Conservation (phyloP, 2,797 vertebrate genomes). For the Pogonophryne albipinna region DNA sequence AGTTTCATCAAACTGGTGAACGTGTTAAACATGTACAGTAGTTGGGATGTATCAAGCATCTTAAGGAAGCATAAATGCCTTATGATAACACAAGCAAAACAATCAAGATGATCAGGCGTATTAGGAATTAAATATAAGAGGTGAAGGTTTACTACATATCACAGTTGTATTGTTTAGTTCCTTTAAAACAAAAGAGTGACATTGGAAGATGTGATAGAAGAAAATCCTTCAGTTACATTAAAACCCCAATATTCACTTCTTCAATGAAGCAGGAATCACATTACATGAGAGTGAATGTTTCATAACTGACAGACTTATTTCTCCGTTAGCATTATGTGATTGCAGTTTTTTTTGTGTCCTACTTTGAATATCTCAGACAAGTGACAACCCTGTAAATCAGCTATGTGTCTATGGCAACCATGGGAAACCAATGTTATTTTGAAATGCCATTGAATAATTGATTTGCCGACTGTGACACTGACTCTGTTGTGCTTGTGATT, state of each 20-base stretch:
- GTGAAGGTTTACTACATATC: background rate
- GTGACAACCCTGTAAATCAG: slow-evolving; percentile 73
- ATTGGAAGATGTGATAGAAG: background rate
- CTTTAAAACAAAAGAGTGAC: slow-evolving; percentile 12
- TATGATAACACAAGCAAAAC: no score
- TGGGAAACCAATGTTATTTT: slow-evolving; percentile 71
- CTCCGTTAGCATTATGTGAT: slow-evolving; percentile 28
- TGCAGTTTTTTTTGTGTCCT: slow-evolving; percentile 55
- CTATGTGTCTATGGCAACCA: slow-evolving; percentile 80
- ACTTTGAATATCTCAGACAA: slow-evolving; percentile 72
- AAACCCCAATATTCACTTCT: slow-evolving; percentile 3
- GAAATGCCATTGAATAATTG: slow-evolving; percentile 81
- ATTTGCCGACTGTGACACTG: slow-evolving; percentile 74
- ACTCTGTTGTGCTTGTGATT: slow-evolving; percentile 62
- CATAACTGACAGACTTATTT: slow-evolving; percentile 31
- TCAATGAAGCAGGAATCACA: slow-evolving; percentile 24
- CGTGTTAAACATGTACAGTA: background rate
- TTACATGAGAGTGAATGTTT: slow-evolving; percentile 27
- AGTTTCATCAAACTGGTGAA: background rate
- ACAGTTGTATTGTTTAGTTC: slow-evolving; percentile 8
- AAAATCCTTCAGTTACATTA: background rate
- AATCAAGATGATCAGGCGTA: no score
- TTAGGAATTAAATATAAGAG: background rate
- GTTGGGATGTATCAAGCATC: background rate
- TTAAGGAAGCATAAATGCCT: background rate